A percentile compares a stretch with the other conserved stretches of the same genome.
Evolutionary conservation across 2,888 invertebrate species (phyloP).

Genomic region (Agrochola circellaris): DNA sequence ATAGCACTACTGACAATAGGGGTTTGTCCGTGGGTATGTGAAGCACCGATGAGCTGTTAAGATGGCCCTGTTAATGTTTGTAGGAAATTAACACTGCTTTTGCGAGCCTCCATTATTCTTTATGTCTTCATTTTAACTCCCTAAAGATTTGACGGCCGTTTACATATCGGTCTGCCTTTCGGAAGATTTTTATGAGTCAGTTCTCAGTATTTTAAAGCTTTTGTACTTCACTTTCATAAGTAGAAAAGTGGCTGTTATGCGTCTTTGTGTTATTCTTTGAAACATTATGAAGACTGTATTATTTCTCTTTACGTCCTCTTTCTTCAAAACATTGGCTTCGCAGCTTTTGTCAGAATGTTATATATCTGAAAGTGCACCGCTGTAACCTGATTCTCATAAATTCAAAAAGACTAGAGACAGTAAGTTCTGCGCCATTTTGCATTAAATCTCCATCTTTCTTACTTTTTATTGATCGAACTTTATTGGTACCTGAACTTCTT

Average conservation of each 20-base stretch:
- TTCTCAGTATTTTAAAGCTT: conserved; percentile 67
- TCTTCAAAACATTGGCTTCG: conserved; percentile 48
- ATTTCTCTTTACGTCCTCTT: conserved; percentile 38
- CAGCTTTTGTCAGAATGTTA: conserved; percentile 41
- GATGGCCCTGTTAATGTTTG: conserved; percentile 81
- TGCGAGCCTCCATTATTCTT: conserved; percentile 78
- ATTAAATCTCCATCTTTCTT: conserved; percentile 74
- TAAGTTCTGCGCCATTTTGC: conserved; percentile 72
- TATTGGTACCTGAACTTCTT: conserved; percentile 68
- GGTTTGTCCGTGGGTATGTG: conserved; percentile 76
- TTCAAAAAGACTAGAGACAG: conserved; percentile 68
- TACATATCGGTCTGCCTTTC: conserved; percentile 67
- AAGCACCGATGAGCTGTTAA: conserved; percentile 78
- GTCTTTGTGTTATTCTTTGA: conserved; percentile 57
- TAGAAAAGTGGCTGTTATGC: conserved; percentile 61
- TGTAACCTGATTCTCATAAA: conserved; percentile 78
- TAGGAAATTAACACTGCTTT: conserved; percentile 83
- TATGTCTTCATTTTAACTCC: conserved; percentile 82
- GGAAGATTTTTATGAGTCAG: conserved; percentile 68
- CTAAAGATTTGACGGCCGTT: conserved; percentile 70
- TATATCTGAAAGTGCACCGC: conserved; percentile 67
- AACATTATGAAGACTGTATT: conserved; percentile 35
- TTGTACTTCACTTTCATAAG: conserved; percentile 56
- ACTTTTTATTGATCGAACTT: conserved; percentile 78
- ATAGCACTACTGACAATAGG: conserved; percentile 78